Base-by-base conservation (phyloP, 1,140 invertebrate species). In the Drosophila nikananu region DNA sequence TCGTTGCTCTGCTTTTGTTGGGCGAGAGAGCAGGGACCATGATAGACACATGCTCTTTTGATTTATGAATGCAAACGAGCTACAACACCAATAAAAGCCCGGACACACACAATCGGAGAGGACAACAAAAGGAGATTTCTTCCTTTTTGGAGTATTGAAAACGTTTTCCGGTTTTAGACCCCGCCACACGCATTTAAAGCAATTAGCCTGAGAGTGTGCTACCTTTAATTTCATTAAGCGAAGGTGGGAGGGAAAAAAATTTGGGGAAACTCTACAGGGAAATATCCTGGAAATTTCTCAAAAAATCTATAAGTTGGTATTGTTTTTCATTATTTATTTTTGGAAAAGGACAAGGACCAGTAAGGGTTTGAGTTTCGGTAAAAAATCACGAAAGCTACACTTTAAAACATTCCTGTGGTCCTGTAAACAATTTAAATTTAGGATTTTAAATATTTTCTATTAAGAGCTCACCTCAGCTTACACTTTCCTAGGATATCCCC, bases 41-140 rank as follows among this genome's bases (percentile, higher is more conserved):
- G 84, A 87, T 83, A 89, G 84, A 81, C 84, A 87, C 73, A 89
- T 87, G 84, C 84, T 89, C 63, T 79, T 89, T 89, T 87, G 84
- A 87, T 87, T 87, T 87, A 87, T 87, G 84, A 89, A 86, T 86
- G 83, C 84, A 82, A 89, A 86, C 83, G 84, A 86, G 75, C 49
- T 71, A 21, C 71, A 58, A 73, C 80, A 77, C 61, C 65, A 57
- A 48, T 73, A 79, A 48, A 41, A 67, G 30, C 44, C 51, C 52
- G 30, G 52, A 54, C 27, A 70, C 75, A 62, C 65, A 70, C 75
- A 77, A 76, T 59, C 57, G 27, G 25, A 54, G 17, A 17, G 46
- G 65, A 21, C 63, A 49, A 62, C 35, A 55, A 51, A 66, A 52
- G 9, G 9, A 35, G 23, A 49, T 23, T 63, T n/a, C 17, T 52